phyloP scores from a whole-genome alignment of 2,797 vertebrate species.

The Tragopan temminckii region DNA sequence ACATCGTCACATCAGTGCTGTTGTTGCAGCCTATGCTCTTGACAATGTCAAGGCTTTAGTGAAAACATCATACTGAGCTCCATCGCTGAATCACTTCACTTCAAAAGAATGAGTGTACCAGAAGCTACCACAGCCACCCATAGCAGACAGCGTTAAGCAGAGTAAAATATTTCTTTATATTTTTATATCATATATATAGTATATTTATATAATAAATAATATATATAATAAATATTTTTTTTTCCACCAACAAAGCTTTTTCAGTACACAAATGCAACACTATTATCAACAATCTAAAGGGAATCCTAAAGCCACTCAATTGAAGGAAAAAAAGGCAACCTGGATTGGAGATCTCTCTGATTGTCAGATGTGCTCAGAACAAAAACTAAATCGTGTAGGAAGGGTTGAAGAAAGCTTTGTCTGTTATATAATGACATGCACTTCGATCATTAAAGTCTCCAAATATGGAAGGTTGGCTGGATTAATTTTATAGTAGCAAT shows the following conservation, averaged over 20 bases:
- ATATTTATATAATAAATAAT: neutral
- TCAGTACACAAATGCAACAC: conserved; percentile 56
- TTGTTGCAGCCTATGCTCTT: neutral
- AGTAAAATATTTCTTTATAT: neutral
- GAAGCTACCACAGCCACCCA: conserved; percentile 33
- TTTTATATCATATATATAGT: neutral
- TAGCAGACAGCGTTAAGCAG: conserved; percentile 49
- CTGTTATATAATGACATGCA: neutral
- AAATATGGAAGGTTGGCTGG: neutral
- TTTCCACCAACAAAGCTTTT: conserved; percentile 57
- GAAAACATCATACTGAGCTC: neutral
- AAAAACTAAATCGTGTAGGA: neutral
- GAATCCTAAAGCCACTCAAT: neutral
- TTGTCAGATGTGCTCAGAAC: neutral
- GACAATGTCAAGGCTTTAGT: neutral
- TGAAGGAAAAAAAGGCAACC: neutral
- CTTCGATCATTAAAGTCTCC: neutral
- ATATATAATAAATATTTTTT: neutral
- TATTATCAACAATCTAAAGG: conserved; percentile 67
- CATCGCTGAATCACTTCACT: conserved; percentile 8
- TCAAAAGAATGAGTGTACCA: neutral
- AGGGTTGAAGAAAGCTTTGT: neutral
- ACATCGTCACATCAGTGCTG: neutral
- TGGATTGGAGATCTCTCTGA: neutral
- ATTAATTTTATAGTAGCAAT: conserved; percentile 11